Evolutionary conservation across 2,113 vertebrate genomes (phyloP).

Genomic region (Galeopterus variegatus): DNA sequence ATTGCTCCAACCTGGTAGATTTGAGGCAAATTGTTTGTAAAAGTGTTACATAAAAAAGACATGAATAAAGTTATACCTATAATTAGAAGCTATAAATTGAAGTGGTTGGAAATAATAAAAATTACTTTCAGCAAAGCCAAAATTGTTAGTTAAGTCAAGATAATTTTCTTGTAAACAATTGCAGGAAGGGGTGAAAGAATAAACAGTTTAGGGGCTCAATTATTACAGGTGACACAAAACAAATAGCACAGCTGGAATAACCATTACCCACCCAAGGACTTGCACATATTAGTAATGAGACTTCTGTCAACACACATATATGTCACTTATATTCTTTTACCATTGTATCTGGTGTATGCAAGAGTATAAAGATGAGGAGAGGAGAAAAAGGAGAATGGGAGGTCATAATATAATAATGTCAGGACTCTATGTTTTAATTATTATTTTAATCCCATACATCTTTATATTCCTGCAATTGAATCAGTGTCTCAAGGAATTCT

Average conservation of each 20-base stretch:
- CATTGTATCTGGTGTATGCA: background rate
- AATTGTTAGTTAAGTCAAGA: constrained; percentile 64
- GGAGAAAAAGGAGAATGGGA: background rate
- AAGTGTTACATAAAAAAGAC: background rate
- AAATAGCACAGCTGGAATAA: constrained; percentile 12
- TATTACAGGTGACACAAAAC: constrained; percentile 29
- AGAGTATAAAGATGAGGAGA: background rate
- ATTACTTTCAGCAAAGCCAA: constrained; percentile 32
- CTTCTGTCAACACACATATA: background rate
- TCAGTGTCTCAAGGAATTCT: background rate
- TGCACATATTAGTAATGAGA: background rate
- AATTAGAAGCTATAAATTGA: constrained; percentile 64
- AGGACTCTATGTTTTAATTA: constrained; percentile 10
- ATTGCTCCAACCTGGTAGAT: constrained; percentile 45
- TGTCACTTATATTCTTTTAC: background rate
- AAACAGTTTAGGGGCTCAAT: constrained; percentile 21
- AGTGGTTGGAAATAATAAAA: constrained; percentile 57
- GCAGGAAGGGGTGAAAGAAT: constrained; percentile 51
- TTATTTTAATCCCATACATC: background rate
- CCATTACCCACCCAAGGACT: background rate
- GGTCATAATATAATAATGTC: background rate
- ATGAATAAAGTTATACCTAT: constrained; percentile 52
- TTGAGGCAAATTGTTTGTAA: constrained; percentile 57
- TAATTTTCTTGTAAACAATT: constrained; percentile 48
- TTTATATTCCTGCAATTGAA: background rate